Percentiles rank a stretch among this genome's conserved stretches.
phyloP scores from a whole-genome alignment of 2,888 invertebrate species.

The Amiota minor region DNA sequence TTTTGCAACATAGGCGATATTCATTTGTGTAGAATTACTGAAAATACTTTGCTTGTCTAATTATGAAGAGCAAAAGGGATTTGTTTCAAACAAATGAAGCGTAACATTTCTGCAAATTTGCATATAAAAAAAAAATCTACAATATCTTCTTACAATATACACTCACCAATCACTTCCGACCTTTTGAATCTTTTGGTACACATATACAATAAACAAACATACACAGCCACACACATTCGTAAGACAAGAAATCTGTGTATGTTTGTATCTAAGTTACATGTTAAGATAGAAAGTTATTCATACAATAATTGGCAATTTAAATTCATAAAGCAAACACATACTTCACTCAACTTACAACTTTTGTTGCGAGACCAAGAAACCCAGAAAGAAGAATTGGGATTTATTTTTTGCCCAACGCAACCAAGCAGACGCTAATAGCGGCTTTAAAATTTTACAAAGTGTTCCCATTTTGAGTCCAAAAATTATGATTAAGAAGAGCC shows the following conservation, averaged over 20 bases:
- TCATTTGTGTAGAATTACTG: no score
- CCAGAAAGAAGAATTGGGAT: neutral
- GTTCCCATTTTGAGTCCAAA: slow-evolving; percentile 32
- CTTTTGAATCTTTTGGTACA: slow-evolving; percentile 16
- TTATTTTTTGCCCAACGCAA: neutral
- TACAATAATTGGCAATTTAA: slow-evolving; percentile 16
- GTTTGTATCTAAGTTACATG: neutral
- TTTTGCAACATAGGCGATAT: no score
- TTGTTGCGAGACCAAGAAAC: neutral
- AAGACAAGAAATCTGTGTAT: neutral
- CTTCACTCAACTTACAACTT: neutral
- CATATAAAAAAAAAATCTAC: neutral
- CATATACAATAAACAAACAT: neutral
- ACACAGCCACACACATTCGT: neutral
- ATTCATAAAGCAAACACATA: slow-evolving; percentile 25
- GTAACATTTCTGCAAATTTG: slow-evolving; percentile 20
- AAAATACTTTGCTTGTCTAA: neutral
- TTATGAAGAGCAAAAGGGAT: neutral
- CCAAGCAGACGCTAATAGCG: slow-evolving; percentile 54
- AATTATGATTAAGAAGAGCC: neutral
- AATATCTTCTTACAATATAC: neutral
- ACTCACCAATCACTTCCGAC: slow-evolving; percentile 22
- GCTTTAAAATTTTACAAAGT: slow-evolving; percentile 65
- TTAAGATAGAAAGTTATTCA: no score
- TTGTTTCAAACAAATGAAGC: slow-evolving; percentile 22